Evolutionary conservation across 2,113 vertebrate species (phyloP).

Genomic region (Heliornis fulica): DNA sequence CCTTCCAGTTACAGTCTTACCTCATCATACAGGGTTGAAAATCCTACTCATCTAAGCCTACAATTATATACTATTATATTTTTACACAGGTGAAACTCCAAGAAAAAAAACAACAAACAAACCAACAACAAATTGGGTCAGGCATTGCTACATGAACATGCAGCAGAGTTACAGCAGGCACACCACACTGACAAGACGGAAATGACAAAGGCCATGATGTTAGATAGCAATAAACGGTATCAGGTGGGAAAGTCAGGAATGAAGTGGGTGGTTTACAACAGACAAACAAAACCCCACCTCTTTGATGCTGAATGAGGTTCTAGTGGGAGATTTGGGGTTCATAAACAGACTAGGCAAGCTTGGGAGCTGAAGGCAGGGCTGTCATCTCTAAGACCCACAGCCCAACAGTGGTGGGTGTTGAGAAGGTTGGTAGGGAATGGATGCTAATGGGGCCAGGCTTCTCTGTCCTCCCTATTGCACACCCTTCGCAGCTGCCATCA

Average conservation of each 20-base stretch:
- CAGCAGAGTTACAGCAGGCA: neutral
- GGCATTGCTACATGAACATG: too few species aligned
- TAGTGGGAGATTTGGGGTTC: neutral
- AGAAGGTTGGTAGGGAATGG: neutral
- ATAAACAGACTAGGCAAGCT: neutral
- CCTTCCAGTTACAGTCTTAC: neutral
- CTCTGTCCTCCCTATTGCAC: rapidly evolving
- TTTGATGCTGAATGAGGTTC: neutral
- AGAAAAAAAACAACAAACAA: neutral
- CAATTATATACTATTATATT: neutral
- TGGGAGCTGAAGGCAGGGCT: neutral
- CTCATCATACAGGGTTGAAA: neutral
- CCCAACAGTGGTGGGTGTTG: rapidly evolving
- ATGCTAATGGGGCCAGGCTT: neutral
- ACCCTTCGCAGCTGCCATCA: neutral
- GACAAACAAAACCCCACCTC: neutral
- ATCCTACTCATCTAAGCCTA: neutral
- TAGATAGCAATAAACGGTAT: neutral
- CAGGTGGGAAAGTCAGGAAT: neutral
- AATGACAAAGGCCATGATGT: neutral
- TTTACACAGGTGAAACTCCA: neutral
- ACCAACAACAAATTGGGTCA: neutral
- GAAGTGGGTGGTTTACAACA: neutral
- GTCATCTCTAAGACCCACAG: neutral
- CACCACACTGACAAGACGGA: rapidly evolving